phyloP scores from a whole-genome alignment of 1,140 invertebrate species.

The Brachionus sp. region DNA sequence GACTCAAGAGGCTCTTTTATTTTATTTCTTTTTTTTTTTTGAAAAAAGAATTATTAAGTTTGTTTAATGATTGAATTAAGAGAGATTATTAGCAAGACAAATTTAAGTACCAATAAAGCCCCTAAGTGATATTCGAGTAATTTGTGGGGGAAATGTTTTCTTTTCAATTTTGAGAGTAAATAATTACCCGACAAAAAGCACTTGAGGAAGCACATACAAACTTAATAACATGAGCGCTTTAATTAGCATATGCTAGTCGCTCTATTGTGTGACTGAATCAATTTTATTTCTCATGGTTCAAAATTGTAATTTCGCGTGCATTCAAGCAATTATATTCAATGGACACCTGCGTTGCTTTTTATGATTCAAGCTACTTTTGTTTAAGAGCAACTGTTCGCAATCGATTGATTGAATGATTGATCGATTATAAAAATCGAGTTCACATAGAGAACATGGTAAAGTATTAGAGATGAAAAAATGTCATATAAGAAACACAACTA shows the following conservation, averaged over 20 bases:
- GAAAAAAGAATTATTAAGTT: background rate
- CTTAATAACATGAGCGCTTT: conserved; percentile 32
- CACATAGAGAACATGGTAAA: background rate
- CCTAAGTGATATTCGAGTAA: conserved; percentile 20
- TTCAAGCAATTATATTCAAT: conserved; percentile 9
- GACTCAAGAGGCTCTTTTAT: background rate
- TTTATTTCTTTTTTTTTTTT: background rate
- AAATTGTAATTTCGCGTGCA: conserved; percentile 18
- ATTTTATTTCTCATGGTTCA: background rate
- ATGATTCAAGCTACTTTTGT: background rate
- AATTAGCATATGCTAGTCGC: conserved; percentile 17
- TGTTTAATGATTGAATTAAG: background rate
- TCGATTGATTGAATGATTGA: background rate
- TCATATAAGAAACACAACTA: background rate
- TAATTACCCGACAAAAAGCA: background rate
- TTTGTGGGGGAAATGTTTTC: background rate
- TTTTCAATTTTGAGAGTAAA: background rate
- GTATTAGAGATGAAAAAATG: background rate
- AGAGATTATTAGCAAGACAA: background rate
- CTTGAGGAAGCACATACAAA: conserved; percentile 20
- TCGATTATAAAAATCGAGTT: conserved; percentile 16
- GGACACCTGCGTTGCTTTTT: conserved; percentile 22
- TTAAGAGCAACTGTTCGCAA: conserved; percentile 7
- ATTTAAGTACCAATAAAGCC: background rate
- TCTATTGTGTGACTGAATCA: conserved; percentile 25